phyloP scores from a whole-genome alignment of 2,888 invertebrate species.

The Lamellibrachia satsuma region DNA sequence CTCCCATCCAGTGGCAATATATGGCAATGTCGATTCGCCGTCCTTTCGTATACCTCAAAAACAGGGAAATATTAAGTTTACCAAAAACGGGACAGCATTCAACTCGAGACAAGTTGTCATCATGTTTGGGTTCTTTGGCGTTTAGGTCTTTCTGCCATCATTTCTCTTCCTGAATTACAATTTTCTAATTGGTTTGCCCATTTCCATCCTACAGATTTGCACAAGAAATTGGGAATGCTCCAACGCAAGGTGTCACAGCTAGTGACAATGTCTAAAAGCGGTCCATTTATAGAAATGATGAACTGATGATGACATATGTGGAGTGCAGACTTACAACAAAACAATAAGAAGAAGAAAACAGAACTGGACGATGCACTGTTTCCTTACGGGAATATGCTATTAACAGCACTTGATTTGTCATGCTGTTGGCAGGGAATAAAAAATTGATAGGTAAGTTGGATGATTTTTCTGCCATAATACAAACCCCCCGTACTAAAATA shows the following conservation, averaged over 20 bases:
- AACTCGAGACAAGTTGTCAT: not conserved
- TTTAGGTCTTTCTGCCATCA: not conserved
- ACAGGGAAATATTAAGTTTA: not conserved
- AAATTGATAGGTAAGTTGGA: not conserved
- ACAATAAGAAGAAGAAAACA: not conserved
- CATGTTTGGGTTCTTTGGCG: not conserved
- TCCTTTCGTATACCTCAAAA: not conserved
- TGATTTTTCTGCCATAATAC: not conserved
- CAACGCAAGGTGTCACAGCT: not conserved
- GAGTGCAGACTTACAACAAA: not conserved
- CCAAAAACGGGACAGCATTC: not conserved
- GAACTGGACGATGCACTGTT: not conserved
- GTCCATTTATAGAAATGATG: not conserved
- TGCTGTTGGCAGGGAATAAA: slow-evolving; percentile 3
- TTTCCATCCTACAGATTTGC: not conserved
- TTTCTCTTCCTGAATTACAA: not conserved
- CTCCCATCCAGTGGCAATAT: not conserved
- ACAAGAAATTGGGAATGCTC: not conserved
- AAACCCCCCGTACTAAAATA: not conserved
- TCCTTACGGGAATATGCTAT: slow-evolving; percentile 5
- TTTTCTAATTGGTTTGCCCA: not conserved
- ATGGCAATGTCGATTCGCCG: not conserved
- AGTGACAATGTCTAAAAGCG: not conserved
- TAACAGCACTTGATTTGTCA: not conserved
- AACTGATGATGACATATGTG: not conserved